Conservation (phyloP, 2,113 vertebrate species). For the Ramphastos sulfuratus region DNA sequence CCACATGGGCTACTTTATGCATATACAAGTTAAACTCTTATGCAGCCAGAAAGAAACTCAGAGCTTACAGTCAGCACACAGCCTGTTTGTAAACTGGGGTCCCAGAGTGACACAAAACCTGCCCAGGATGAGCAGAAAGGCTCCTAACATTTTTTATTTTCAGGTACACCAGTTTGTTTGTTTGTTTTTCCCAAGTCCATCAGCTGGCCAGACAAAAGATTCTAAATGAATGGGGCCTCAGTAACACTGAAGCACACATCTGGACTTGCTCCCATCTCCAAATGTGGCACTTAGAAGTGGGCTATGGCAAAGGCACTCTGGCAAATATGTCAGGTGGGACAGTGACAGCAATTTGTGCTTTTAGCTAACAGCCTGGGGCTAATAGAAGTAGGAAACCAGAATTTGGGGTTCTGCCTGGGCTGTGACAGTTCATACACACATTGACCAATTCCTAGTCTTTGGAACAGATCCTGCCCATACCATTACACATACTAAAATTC, state of each 20-base stretch:
- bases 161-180: rapidly evolving
- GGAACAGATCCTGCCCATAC: too few species aligned
- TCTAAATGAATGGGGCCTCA: background rate
- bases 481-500: too few species aligned
- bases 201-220: background rate
- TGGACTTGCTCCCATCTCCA: background rate
- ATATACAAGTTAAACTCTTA: background rate
- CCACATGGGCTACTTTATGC: background rate
- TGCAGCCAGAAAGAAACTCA: background rate
- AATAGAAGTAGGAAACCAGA: background rate
- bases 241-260: background rate
- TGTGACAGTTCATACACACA: background rate
- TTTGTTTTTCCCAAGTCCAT: background rate
- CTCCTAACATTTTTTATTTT: background rate
- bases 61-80: background rate
- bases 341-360: background rate
- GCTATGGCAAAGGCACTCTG: background rate
- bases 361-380: background rate
- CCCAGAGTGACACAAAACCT: background rate
- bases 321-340: background rate
- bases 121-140: background rate
- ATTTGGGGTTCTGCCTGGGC: background rate
- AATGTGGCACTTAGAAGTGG: background rate
- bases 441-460: background rate
- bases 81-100: background rate